A percentile compares a stretch with the other conserved stretches of the same genome.
These are phyloP conservation scores for Rhimphoctona megacephalus DNA, from an alignment of 2,888 invertebrate genomes.

Conservation along the genomic window DNA sequence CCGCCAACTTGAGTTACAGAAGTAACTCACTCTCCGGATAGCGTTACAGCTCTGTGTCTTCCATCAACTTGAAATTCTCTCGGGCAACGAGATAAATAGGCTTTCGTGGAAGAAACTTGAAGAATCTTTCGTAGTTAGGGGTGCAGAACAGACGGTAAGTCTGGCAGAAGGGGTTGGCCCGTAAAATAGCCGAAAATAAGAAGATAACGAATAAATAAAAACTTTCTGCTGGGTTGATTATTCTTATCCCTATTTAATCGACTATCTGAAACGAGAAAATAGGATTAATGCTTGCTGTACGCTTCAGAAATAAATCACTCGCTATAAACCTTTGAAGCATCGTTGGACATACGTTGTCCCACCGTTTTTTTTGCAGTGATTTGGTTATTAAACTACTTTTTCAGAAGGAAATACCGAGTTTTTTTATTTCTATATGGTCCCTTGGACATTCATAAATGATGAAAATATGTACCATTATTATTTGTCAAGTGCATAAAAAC, in stretches of 20 bases:
- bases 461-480: no score
- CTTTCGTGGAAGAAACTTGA: slow-evolving; percentile 57
- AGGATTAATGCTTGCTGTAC: background rate
- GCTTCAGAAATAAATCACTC: slow-evolving; percentile 21
- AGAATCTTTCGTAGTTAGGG: slow-evolving; percentile 27
- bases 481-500: no score
- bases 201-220: background rate
- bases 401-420: no score
- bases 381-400: no score
- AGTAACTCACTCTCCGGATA: slow-evolving; percentile 52
- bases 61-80: slow-evolving; percentile 47
- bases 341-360: no score
- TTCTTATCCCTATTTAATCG: slow-evolving; percentile 4
- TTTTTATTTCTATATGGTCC: no score
- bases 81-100: slow-evolving; percentile 63
- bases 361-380: no score
- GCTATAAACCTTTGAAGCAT: background rate
- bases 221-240: slow-evolving; percentile 23
- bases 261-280: background rate
- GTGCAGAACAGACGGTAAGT: slow-evolving; percentile 14
- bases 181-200: background rate
- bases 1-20: slow-evolving; percentile 63
- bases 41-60: slow-evolving; percentile 35
- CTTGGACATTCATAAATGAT: no score
- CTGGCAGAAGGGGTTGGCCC: background rate